Conservation (phyloP, 1,140 invertebrate species). For the Drosophila pseudoananassae region DNA sequence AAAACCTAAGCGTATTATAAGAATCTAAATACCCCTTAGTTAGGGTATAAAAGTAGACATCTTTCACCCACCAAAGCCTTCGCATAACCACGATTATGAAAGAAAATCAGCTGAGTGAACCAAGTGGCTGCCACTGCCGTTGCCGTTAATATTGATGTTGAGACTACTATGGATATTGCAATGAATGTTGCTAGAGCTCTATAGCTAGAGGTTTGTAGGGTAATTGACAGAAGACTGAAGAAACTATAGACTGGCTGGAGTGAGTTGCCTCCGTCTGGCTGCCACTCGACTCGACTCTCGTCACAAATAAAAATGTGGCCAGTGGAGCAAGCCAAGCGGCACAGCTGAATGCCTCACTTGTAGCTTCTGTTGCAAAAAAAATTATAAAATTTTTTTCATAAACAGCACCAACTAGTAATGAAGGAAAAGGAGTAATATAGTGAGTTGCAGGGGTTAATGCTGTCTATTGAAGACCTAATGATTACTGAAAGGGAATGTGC, state of each 20-base stretch:
- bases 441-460: constrained; percentile 56
- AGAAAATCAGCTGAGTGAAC: constrained; percentile 79
- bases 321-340: constrained; percentile 75
- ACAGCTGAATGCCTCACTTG: constrained; percentile 64
- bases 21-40: background rate
- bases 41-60: constrained; percentile 12
- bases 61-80: background rate
- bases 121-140: constrained; percentile 12
- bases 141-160: constrained; percentile 36
- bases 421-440: constrained; percentile 21
- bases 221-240: constrained; percentile 69
- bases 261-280: background rate
- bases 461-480: constrained; percentile 47
- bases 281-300: too few relatives aligned
- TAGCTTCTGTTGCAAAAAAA: constrained; percentile 56
- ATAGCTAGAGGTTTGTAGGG: constrained; percentile 72
- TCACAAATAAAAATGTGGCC: constrained; percentile 54
- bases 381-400: constrained; percentile 20
- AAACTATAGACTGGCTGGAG: constrained; percentile 17
- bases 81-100: constrained; percentile 69
- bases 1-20: background rate
- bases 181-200: constrained; percentile 8
- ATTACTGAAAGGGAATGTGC: constrained; percentile 69
- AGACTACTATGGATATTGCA: constrained; percentile 19
- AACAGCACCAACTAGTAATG: background rate